A percentile compares a stretch with the other conserved stretches of the same genome.
phyloP scores from a whole-genome alignment of 2,797 vertebrate genomes.

The Parauchenoglanis ngamensis region DNA sequence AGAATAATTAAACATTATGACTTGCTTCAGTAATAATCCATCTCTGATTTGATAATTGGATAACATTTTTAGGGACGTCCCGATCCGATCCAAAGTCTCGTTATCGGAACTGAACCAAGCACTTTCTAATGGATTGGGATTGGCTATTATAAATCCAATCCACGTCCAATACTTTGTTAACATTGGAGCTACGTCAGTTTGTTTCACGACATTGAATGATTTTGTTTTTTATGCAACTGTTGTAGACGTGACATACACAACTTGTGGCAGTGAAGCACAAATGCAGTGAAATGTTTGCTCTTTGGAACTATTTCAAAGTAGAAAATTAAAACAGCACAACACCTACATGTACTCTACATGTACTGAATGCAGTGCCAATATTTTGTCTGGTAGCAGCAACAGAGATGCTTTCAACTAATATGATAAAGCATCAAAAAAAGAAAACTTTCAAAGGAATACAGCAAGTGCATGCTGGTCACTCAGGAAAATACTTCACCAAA shows the following conservation, averaged over 20 bases:
- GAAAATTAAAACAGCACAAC: not conserved
- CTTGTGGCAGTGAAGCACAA: too few relatives aligned
- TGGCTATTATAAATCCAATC: not conserved
- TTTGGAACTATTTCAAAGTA: not conserved
- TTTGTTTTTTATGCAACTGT: not conserved
- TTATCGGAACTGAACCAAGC: not conserved
- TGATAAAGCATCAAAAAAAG: not conserved
- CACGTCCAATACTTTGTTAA: not conserved
- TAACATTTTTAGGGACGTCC: not conserved
- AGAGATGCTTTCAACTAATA: not conserved
- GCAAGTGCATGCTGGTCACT: not conserved
- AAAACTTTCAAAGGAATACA: not conserved
- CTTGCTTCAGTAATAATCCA: not conserved
- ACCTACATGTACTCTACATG: too few relatives aligned
- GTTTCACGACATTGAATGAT: not conserved
- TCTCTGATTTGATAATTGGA: not conserved
- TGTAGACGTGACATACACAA: not conserved
- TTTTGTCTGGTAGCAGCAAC: not conserved
- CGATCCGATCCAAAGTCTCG: not conserved
- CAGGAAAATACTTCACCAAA: slow-evolving; percentile 1
- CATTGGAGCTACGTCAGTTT: not conserved
- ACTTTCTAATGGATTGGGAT: not conserved
- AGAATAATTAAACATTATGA: not conserved
- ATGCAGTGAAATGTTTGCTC: not conserved
- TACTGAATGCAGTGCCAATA: not conserved